Evolutionary conservation across 2,113 vertebrate genomes (phyloP), one percentile per base, ranked within the genome.

Genomic region (Periophthalmodon schlosseri): DNA sequence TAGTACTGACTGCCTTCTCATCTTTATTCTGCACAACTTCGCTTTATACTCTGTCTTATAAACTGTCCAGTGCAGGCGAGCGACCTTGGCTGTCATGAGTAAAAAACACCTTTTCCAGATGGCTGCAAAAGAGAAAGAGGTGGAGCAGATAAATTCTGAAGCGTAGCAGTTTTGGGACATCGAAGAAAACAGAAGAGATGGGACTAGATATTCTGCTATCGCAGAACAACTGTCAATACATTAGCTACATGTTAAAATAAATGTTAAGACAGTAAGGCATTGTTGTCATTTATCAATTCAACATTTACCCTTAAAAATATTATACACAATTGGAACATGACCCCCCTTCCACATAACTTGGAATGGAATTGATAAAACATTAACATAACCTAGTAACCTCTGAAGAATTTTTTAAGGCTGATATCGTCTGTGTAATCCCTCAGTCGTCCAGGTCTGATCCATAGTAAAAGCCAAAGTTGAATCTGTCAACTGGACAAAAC

Each of bases 81-180:
- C 70, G 77, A 89, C 86, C 85, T 79, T 89, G 84, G 78, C 77
- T 81, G 84, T 89, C 85, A 86, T 78, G 79, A 21, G 74, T 72
- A 84, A 79, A 83, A 85, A 88, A 82, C 80, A 78, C 82, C 78
- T 86, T 91, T 81, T 86, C 64, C 67, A 75, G 72, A 68, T 80
- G 75, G 81, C 81, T 83, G 86, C 70, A 57, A 68, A 71, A 78
- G 52, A 54, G 73, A 73, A 23, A 58, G 69, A 66, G 44, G 39
- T 72, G 72, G 16, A 39, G 63, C 34, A 65, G 16, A 39, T 9
- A 39, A 9, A 39, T 36, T 65, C 10, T 65, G 34, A 65, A n/a
- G 63, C 18, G 16, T 65, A 39, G 63, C 63, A 65, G 34, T 65
- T 65, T 63, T 20, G 33, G 3, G 34, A 65, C 34, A 39, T 18